A percentile compares a stretch with the other conserved stretches of the same genome.
phyloP scores from a whole-genome alignment of 2,888 invertebrate species.

The Eutolmus rufibarbis region DNA sequence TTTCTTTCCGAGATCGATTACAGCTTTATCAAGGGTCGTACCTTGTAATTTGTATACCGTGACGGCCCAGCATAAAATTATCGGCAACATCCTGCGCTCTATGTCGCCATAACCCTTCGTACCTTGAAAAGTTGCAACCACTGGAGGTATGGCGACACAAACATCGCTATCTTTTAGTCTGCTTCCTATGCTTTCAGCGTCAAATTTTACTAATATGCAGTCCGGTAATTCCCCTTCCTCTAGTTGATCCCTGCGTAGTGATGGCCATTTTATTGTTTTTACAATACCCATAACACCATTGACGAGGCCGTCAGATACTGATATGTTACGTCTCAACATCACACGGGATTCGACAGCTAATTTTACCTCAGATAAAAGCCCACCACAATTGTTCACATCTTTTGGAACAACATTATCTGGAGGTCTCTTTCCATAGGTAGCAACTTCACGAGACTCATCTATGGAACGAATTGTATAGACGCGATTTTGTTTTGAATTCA shows the following conservation, averaged over 20 bases:
- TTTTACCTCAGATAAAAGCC: not conserved
- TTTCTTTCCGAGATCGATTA: no score
- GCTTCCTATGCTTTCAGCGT: not conserved
- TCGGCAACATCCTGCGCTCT: no score
- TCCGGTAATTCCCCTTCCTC: not conserved
- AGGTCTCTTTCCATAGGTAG: not conserved
- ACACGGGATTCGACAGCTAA: not conserved
- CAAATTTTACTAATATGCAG: not conserved
- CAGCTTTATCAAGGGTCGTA: no score
- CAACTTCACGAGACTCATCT: not conserved
- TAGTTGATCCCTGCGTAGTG: no score
- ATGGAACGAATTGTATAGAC: no score
- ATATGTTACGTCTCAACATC: not conserved
- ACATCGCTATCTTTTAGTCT: not conserved
- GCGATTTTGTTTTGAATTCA: no score
- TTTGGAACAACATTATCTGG: not conserved
- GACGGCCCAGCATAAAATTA: no score
- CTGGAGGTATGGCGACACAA: not conserved
- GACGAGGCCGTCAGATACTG: no score
- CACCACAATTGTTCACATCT: not conserved
- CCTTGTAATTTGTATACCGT: no score
- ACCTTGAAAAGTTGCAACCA: not conserved
- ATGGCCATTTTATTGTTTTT: no score
- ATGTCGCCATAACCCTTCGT: not conserved
- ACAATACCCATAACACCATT: no score